Conservation (phyloP, 2,797 vertebrate species). For the Acropternis orthonyx region DNA sequence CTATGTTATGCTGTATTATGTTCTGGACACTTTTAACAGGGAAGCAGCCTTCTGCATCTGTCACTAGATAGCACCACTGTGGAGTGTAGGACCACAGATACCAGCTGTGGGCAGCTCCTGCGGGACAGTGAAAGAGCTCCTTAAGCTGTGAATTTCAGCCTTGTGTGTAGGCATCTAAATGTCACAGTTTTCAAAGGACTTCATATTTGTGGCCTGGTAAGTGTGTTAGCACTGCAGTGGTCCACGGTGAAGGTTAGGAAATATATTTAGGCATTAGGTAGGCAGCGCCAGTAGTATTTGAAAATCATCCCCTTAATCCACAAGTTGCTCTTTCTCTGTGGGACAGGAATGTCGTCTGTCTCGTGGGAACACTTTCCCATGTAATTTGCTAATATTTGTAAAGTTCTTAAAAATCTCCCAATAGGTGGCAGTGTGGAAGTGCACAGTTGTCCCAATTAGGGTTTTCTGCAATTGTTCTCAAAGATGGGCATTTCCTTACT, state of each 20-base stretch:
- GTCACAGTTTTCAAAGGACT: background rate
- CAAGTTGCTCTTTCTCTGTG: background rate
- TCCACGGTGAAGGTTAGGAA: background rate
- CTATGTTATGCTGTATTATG: background rate
- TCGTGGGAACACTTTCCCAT: background rate
- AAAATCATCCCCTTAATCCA: background rate
- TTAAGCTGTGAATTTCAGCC: background rate
- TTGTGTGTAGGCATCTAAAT: background rate
- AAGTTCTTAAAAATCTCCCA: background rate
- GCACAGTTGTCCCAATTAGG: background rate
- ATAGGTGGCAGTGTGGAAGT: constrained; percentile 57
- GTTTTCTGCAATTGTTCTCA: background rate
- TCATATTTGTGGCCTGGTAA: background rate
- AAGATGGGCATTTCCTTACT: background rate
- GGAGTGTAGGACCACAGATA: background rate
- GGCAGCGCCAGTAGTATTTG: background rate
- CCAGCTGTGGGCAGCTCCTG: background rate
- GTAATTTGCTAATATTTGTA: background rate
- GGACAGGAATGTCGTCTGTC: background rate
- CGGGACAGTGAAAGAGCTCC: background rate
- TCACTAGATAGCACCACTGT: background rate
- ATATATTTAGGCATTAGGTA: background rate
- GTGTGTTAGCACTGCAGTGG: background rate
- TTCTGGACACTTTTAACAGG: background rate
- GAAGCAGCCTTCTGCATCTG: background rate